Percentiles rank a stretch among this genome's conserved stretches.
These are phyloP conservation scores for Bambusicola thoracicus DNA, from an alignment of 2,113 vertebrate genomes.

Conservation along the genomic window DNA sequence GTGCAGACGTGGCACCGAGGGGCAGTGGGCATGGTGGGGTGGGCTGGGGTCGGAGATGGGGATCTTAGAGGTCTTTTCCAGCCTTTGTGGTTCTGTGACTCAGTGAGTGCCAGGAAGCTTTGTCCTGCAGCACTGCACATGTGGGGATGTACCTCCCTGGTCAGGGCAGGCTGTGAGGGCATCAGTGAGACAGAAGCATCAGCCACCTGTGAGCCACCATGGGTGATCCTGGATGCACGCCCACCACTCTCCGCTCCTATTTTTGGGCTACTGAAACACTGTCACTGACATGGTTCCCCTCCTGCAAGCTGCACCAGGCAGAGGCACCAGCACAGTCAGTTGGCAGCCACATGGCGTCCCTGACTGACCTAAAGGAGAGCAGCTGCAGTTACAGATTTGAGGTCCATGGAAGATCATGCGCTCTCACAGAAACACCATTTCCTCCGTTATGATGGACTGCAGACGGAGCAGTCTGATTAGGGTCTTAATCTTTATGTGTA, in stretches of 20 bases:
- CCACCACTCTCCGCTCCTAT: rapidly evolving
- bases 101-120: neutral
- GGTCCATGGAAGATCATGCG: neutral
- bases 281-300: neutral
- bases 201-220: neutral
- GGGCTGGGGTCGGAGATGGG: too few relatives aligned
- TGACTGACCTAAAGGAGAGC: neutral
- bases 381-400: neutral
- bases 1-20: too few relatives aligned
- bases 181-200: neutral
- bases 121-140: rapidly evolving
- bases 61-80: too few relatives aligned
- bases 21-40: too few relatives aligned
- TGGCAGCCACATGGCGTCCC: neutral
- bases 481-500: neutral
- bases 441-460: neutral
- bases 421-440: neutral
- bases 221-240: rapidly evolving
- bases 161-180: neutral
- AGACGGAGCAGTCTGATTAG: neutral
- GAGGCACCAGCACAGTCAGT: neutral
- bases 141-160: neutral
- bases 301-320: rapidly evolving
- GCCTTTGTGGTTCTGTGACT: too few relatives aligned
- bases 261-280: neutral